Percentiles rank a stretch among this genome's conserved stretches.
Conservation (phyloP, 2,888 invertebrate species). For the Cheilosia soror region DNA sequence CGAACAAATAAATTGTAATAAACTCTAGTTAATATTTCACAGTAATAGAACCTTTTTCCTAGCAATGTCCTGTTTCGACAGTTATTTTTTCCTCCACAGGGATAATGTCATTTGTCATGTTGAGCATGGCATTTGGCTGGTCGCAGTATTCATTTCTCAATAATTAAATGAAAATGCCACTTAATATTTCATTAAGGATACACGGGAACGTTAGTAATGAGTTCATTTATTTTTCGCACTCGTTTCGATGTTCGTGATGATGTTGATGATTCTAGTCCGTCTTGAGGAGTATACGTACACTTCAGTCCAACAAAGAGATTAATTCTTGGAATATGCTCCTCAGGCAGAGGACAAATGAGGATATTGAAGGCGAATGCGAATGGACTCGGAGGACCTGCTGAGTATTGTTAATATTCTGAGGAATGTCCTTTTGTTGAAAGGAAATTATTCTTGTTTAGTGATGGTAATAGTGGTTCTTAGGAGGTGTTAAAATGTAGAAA, state of each 20-base stretch:
- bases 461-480: slow-evolving; percentile 11
- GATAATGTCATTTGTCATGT: slow-evolving; percentile 59
- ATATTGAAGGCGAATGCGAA: slow-evolving; percentile 54
- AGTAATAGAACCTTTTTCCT: slow-evolving; percentile 1
- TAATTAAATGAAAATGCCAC: slow-evolving; percentile 74
- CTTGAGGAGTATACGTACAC: slow-evolving; percentile 24
- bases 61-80: slow-evolving; percentile 38
- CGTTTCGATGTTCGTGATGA: slow-evolving; percentile 47
- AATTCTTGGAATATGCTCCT: slow-evolving; percentile 58
- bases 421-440: slow-evolving; percentile 49
- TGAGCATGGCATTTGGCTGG: slow-evolving; percentile 9
- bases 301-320: slow-evolving; percentile 62
- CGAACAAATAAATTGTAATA: slow-evolving; percentile 26
- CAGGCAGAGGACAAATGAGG: slow-evolving; percentile 42
- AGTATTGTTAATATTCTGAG: slow-evolving; percentile 61
- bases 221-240: slow-evolving; percentile 69
- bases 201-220: slow-evolving; percentile 66
- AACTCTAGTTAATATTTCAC: slow-evolving; percentile 44
- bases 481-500: background rate
- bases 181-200: slow-evolving; percentile 74
- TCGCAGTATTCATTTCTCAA: slow-evolving; percentile 57
- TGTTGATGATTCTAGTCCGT: slow-evolving; percentile 28
- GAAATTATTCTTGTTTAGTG: slow-evolving; percentile 34
- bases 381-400: slow-evolving; percentile 47
- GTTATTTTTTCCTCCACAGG: background rate